These are phyloP conservation scores for Phasia obesa DNA, from an alignment of 2,888 invertebrate genomes.

Conservation along the genomic window DNA sequence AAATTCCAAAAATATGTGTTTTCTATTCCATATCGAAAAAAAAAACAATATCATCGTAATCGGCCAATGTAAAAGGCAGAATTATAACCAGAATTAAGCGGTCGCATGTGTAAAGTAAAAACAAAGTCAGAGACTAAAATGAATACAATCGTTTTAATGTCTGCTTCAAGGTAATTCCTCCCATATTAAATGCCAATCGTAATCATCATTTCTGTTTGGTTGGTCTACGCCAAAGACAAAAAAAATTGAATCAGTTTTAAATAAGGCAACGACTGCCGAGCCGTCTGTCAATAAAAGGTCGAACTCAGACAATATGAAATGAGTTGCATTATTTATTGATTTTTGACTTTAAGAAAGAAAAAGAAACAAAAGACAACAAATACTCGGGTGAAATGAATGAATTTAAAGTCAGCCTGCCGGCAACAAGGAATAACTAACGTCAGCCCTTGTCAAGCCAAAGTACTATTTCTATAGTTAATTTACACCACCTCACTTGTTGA, in stretches of 20 bases:
- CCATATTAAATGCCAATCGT: too few species aligned
- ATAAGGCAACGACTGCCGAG: background rate
- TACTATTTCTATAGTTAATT: constrained; percentile 30
- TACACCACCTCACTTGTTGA: constrained; percentile 54
- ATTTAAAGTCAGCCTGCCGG: background rate
- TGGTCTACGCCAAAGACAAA: background rate
- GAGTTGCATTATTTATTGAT: constrained; percentile 45
- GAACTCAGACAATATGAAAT: constrained; percentile 1
- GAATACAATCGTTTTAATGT: too few species aligned
- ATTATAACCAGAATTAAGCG: too few species aligned
- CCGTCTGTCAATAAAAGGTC: background rate
- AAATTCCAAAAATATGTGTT: too few species aligned
- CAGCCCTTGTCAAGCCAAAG: constrained; percentile 23
- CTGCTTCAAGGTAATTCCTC: too few species aligned
- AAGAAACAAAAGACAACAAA: constrained; percentile 6
- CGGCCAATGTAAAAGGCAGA: too few species aligned
- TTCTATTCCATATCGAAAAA: too few species aligned
- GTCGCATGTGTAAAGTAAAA: too few species aligned
- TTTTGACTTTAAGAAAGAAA: background rate
- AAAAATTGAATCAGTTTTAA: constrained; percentile 29
- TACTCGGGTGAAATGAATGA: constrained; percentile 9
- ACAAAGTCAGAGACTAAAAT: too few species aligned
- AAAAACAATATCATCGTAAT: too few species aligned
- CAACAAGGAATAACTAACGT: constrained; percentile 19
- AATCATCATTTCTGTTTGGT: too few species aligned